A percentile compares a stretch with the other conserved stretches of the same genome.
Evolutionary conservation across 2,797 vertebrate genomes (phyloP).

Genomic region (Anguilla pacifica): DNA sequence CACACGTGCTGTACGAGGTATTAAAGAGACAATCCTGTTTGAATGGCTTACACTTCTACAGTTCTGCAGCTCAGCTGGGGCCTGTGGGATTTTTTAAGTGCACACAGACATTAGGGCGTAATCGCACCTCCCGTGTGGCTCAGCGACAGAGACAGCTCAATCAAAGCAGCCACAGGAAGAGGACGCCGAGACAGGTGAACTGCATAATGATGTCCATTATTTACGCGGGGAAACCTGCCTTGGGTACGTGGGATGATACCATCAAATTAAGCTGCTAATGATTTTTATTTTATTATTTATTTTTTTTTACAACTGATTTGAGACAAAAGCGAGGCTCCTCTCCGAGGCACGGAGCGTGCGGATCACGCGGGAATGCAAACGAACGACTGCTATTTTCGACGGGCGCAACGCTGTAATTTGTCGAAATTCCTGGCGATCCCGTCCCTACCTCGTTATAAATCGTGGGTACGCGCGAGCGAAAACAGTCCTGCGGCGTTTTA

Average conservation of each 20-base stretch:
- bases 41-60: slow-evolving; percentile 62
- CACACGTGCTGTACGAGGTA: slow-evolving; percentile 45
- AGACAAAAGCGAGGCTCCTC: slow-evolving; percentile 9
- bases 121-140: slow-evolving; percentile 10
- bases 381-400: neutral
- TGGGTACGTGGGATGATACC: slow-evolving; percentile 19
- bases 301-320: slow-evolving; percentile 9
- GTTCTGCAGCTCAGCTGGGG: slow-evolving; percentile 57
- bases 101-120: slow-evolving; percentile 23
- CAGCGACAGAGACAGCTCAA: slow-evolving; percentile 40
- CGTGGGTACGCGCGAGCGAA: neutral
- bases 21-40: slow-evolving; percentile 66
- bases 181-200: slow-evolving; percentile 33
- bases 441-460: neutral
- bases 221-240: slow-evolving; percentile 33
- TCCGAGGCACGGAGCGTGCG: neutral
- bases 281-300: neutral
- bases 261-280: slow-evolving; percentile 25
- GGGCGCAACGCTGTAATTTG: neutral
- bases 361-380: neutral
- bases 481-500: neutral
- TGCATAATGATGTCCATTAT: slow-evolving; percentile 37
- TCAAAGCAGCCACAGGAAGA: slow-evolving; percentile 32
- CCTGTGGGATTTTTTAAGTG: slow-evolving; percentile 28
- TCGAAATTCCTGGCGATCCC: slow-evolving; percentile 8